Evolutionary conservation across 2,888 invertebrate genomes (phyloP), one percentile per base, ranked within the genome.

Genomic region (Nemoura dubitans): DNA sequence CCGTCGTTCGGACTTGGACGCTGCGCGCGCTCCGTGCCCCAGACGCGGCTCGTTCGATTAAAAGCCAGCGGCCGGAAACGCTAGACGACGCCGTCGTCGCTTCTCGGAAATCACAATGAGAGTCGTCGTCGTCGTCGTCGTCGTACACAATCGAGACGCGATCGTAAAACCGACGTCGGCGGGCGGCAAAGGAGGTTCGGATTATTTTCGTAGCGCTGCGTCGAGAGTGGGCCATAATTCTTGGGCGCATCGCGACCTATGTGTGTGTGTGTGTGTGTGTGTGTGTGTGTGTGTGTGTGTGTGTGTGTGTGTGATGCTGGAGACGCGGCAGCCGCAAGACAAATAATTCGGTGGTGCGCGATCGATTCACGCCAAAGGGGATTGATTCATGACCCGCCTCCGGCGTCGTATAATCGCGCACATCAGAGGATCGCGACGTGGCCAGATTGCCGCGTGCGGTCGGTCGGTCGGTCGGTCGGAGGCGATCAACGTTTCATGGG

Each of bases 331-430:
- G 26, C 83, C 83, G 30, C 83, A 83, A 83, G 83, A 83, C 83
- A 83, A 83, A 83, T 83, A 83, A 83, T 83, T 83, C 30, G 30
- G 3, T n/a, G n/a, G n/a, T n/a, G n/a, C 82, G 82, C 25, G 36
- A 28, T 82, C 25, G 30, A 29, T 30, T n/a, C 6, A 59, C 59
- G 14, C 59, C 59, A 59, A 59, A 59, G 59, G 59, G 6, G 82
- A 82, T 36, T 82, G 82, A 29, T 82, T 82, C 30, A 82, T 82
- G 6, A 28, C 82, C 29, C 59, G 3, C 59, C 59, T 3, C 1
- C 59, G 59, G 1, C 59, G 59, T 10, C 59, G 59, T 59, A 14
- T 59, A 10, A 21, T 10, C 59, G 59, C 59, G 14, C 14, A 21
- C 59, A 59, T 59, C 59, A 59, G 6, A 59, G 21, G 59, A 59